Base-by-base conservation (phyloP, 2,113 vertebrate species). In the Lipophrys pholis region DNA sequence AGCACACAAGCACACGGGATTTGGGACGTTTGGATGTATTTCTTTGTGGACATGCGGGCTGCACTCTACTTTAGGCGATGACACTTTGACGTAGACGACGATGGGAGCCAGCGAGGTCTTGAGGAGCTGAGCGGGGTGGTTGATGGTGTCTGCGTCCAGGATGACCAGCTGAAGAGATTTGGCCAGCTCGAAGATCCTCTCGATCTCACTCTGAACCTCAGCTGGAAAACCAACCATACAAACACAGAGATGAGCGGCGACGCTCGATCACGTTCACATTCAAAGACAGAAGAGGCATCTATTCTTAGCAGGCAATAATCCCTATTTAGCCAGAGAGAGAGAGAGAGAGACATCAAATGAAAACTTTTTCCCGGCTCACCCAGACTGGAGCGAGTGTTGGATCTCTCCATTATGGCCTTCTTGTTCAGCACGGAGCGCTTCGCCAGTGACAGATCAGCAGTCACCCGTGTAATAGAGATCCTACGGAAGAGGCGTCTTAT, bases 21-120 rank as follows among this genome's bases (percentile, higher is more conserved):
- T 2, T 30, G 21, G 4, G 21, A 30, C 4, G 21, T 30, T 30
- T 30, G 21, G 21, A 30, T 30, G 21, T 4, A 4, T 30, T 4
- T 30, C 21, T 30, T 30, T 30, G 21, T n/a, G n/a, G n/a, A n/a
- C 58, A 4, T 57, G 70, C 11, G 21, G 1, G 7, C 54, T 38
- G 12, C 56, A 51, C 41, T 87, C 60, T 91, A 98, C 97, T 94
- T 99, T 99, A 8, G 97, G 97, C 0, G 97, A 99, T 16, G 97
- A 97, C 8, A 99, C 97, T 90, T 99, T 99, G 89, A 99, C 97
- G 5, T 98, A 99, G 84, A 99, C 96, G 0, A 99, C 92, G 90
- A 99, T 98, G 89, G 97, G 97, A 0, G 97, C 97, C 88, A 99
- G 85, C 0, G 97, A 99, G 1, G 97, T 99, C 92, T 99, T 99